A percentile compares a stretch with the other conserved stretches of the same genome.
Evolutionary conservation across 1,140 invertebrate species (phyloP).

Genomic region (Drosophila oshimai): DNA sequence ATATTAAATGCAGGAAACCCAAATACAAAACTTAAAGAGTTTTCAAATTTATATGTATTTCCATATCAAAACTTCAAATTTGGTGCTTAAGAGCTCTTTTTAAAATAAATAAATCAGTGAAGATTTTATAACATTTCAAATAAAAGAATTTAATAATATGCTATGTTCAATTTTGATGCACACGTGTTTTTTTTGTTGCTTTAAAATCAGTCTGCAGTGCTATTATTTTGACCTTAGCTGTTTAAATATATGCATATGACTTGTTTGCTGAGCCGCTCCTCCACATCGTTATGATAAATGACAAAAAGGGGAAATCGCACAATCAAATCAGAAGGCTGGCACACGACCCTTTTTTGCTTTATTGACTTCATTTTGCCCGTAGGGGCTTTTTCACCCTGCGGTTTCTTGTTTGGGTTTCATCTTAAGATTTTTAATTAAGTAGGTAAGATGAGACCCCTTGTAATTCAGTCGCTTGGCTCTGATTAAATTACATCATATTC

Average conservation of each 20-base stretch:
- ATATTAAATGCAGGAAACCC: no score
- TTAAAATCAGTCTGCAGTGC: background rate
- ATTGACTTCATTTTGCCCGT: constrained; percentile 57
- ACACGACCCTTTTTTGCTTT: constrained; percentile 63
- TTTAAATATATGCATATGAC: constrained; percentile 46
- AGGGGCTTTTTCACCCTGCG: constrained; percentile 1
- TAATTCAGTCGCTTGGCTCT: constrained; percentile 28
- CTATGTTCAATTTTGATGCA: no score
- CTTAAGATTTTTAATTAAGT: constrained; percentile 72
- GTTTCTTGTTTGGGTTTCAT: constrained; percentile 10
- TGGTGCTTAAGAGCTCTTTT: no score
- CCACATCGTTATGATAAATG: constrained; percentile 68
- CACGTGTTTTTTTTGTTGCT: background rate
- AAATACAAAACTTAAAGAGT: no score
- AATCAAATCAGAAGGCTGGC: constrained; percentile 61
- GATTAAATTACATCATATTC: constrained; percentile 69
- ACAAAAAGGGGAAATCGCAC: constrained; percentile 57
- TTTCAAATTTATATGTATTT: no score
- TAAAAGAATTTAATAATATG: no score
- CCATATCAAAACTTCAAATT: no score
- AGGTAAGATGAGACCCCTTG: constrained; percentile 24
- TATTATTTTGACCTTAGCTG: background rate
- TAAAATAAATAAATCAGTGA: no score
- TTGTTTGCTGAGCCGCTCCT: constrained; percentile 20
- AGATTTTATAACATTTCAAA: no score